Evolutionary conservation across 2,888 invertebrate species (phyloP).

Genomic region (Julus scanicus): DNA sequence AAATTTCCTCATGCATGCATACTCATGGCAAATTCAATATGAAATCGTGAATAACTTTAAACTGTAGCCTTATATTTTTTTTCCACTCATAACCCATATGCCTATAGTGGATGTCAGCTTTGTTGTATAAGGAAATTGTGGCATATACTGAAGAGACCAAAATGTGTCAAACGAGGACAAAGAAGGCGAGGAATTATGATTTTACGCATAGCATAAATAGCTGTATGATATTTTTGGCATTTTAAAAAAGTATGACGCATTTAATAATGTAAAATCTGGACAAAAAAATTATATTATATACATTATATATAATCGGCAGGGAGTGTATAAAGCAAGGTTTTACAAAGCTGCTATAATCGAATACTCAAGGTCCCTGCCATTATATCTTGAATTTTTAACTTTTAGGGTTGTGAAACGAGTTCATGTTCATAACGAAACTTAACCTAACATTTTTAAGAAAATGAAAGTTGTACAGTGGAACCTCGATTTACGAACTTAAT

Average conservation of each 20-base stretch:
- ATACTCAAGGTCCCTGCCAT: no score
- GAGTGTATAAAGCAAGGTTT: no score
- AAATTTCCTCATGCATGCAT: constrained; percentile 36
- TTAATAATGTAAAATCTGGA: not conserved
- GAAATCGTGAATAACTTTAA: constrained; percentile 9
- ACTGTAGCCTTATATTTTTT: not conserved
- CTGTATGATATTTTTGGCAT: not conserved
- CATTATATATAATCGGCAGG: no score
- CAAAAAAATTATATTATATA: not conserved
- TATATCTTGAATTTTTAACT: no score
- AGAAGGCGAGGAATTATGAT: constrained; percentile 17
- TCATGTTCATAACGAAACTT: no score
- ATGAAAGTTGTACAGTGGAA: no score
- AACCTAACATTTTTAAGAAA: no score
- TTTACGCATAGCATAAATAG: constrained; percentile 26
- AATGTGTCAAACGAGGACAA: not conserved
- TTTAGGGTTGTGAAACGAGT: no score
- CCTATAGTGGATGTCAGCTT: not conserved
- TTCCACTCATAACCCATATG: not conserved
- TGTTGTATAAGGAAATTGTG: not conserved
- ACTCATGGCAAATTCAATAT: not conserved
- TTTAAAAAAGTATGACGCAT: not conserved
- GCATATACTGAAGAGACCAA: not conserved
- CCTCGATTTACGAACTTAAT: no score
- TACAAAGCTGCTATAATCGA: no score